phyloP scores from a whole-genome alignment of 2,888 invertebrate genomes.

The Nycteola revayana region DNA sequence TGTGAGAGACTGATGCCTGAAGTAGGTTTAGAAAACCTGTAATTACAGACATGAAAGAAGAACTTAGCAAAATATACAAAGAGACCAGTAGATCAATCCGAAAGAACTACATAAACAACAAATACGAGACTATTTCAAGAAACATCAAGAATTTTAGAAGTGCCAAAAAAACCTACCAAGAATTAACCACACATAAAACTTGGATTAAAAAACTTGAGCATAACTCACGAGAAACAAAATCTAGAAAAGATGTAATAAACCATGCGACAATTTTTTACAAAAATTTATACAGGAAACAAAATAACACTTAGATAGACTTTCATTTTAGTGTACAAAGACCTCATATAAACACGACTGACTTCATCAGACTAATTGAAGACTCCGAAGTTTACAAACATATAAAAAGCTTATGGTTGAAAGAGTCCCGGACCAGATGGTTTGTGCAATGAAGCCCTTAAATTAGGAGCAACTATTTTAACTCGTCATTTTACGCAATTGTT shows the following conservation, averaged over 20 bases:
- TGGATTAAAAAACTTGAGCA: conserved; percentile 9
- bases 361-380: conserved; percentile 1
- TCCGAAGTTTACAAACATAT: conserved; percentile 4
- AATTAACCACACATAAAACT: conserved; percentile 8
- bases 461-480: conserved; percentile 1
- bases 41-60: conserved; percentile 7
- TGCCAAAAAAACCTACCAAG: conserved; percentile 14
- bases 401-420: neutral
- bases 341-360: neutral
- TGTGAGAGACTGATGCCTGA: no score
- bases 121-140: conserved; percentile 9
- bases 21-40: no score
- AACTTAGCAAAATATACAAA: conserved; percentile 7
- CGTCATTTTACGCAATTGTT: conserved; percentile 1
- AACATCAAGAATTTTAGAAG: conserved; percentile 18
- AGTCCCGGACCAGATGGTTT: conserved; percentile 3
- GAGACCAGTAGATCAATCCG: conserved; percentile 6
- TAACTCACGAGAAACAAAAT: conserved; percentile 7
- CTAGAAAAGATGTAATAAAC: conserved; percentile 14
- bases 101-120: conserved; percentile 7
- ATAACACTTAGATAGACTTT: neutral
- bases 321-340: neutral
- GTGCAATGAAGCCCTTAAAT: conserved; percentile 6
- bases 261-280: conserved; percentile 16
- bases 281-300: conserved; percentile 1